A percentile compares a stretch with the other conserved stretches of the same genome.
phyloP scores from a whole-genome alignment of 2,888 invertebrate species.

The Melinaea marsaeus region DNA sequence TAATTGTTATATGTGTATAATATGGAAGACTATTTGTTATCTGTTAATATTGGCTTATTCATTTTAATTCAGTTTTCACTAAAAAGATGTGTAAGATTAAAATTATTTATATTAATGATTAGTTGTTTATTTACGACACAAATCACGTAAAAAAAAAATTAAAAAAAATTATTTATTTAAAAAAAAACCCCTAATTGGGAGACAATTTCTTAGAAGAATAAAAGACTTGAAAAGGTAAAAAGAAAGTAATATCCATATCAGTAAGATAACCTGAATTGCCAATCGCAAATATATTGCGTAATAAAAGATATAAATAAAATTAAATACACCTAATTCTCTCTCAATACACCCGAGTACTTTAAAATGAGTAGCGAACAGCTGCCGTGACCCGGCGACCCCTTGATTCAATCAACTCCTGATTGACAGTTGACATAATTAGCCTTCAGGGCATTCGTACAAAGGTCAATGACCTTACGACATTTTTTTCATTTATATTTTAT shows the following conservation, averaged over 20 bases:
- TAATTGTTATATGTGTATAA: not conserved
- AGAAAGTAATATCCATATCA: too few relatives aligned
- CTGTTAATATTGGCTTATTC: too few relatives aligned
- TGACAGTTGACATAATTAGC: slow-evolving; percentile 35
- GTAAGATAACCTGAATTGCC: not conserved
- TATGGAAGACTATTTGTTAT: too few relatives aligned
- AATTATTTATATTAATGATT: too few relatives aligned
- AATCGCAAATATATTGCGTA: not conserved
- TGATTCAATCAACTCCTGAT: slow-evolving; percentile 42
- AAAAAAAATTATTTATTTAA: too few relatives aligned
- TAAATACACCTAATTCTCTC: not conserved
- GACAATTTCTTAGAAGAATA: too few relatives aligned
- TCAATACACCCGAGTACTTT: slow-evolving; percentile 1
- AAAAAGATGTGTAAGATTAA: too few relatives aligned
- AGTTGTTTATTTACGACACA: too few relatives aligned
- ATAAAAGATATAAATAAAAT: not conserved
- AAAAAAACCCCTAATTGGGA: too few relatives aligned
- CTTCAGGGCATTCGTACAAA: slow-evolving; percentile 12
- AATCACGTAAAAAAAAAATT: too few relatives aligned
- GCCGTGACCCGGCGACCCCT: slow-evolving; percentile 30
- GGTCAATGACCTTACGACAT: slow-evolving; percentile 3
- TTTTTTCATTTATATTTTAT: not conserved
- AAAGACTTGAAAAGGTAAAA: too few relatives aligned
- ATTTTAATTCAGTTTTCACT: too few relatives aligned
- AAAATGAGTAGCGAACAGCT: slow-evolving; percentile 7